Percentiles rank a stretch among this genome's conserved stretches.
phyloP scores from a whole-genome alignment of 2,888 invertebrate genomes.

The Dryobotodes eremita region DNA sequence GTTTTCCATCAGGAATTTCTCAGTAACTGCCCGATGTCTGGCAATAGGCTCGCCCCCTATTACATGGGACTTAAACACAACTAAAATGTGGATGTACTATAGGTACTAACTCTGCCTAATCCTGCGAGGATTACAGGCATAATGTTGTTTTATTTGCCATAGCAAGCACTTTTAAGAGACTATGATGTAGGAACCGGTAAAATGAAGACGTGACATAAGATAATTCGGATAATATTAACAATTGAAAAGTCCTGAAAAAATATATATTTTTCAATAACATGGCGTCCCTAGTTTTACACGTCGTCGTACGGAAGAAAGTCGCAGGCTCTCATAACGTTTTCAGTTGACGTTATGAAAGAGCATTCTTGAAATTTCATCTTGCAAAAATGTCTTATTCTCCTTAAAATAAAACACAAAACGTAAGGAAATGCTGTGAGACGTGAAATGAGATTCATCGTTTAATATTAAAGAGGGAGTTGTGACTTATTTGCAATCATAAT shows the following conservation, averaged over 20 bases:
- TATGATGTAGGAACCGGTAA: neutral
- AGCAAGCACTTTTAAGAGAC: neutral
- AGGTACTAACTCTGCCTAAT: neutral
- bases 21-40: neutral
- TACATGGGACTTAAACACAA: neutral
- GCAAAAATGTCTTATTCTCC: conserved; percentile 65
- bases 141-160: neutral
- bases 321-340: conserved; percentile 73
- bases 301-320: conserved; percentile 71
- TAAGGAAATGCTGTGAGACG: conserved; percentile 44
- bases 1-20: neutral
- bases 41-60: neutral
- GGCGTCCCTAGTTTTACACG: conserved; percentile 64
- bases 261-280: neutral
- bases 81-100: neutral
- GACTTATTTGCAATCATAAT: conserved; percentile 37
- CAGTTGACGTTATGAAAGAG: conserved; percentile 69
- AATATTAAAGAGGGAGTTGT: conserved; percentile 45
- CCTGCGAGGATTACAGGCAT: neutral
- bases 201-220: neutral
- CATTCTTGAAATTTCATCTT: conserved; percentile 72
- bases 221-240: neutral
- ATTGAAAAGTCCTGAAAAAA: neutral
- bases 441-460: conserved; percentile 57
- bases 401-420: conserved; percentile 55